Evolutionary conservation across 2,797 vertebrate species (phyloP), one percentile per base, ranked within the genome.

Genomic region (Pempheris klunzingeri): DNA sequence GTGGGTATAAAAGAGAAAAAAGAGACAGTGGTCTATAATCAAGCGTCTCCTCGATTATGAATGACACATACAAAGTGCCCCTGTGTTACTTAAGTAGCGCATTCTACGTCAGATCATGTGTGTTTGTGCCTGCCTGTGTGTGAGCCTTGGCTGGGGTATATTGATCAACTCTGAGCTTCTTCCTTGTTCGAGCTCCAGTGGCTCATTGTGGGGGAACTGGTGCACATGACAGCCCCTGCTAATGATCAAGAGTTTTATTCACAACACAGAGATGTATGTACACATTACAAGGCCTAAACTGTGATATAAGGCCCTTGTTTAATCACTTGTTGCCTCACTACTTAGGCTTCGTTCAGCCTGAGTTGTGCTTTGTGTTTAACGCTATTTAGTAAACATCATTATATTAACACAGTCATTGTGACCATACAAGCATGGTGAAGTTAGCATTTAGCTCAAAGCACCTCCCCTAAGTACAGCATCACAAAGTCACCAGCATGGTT

Each of bases 11-110:
- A 87, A 80, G 71, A 88, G 69, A 87, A 83, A 79, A 80, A 32
- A 67, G 70, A 86, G 74, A 84, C 78, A 58, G 81, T 68, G 72
- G 77, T 80, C 80, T 77, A 87, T 81, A 87, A 84, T 89, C 81
- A 83, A 80, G 82, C 69, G 7, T 83, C 81, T 83, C 59, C 85
- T 85, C 50, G 55, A 78, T 91, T 85, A 83, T 90, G 74, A 92
- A 91, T 84, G 79, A 81, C 84, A 55, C 85, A 44, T 53, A 91
- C 87, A 92, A 90, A 90, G 79, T 84, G 73, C 28, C 78, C 73
- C 76, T 84, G 75, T 85, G 78, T 82, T 86, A 75, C 73, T 32
- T 68, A 63, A 80, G 70, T 54, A 75, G 60, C 13, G 15, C 47
- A 38, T 75, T 86, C 49, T 79, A 66, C 80, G 69, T 82, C 59